Percentiles rank a stretch among this genome's conserved stretches.
phyloP scores from a whole-genome alignment of 2,113 vertebrate genomes.

The Labeo catla region DNA sequence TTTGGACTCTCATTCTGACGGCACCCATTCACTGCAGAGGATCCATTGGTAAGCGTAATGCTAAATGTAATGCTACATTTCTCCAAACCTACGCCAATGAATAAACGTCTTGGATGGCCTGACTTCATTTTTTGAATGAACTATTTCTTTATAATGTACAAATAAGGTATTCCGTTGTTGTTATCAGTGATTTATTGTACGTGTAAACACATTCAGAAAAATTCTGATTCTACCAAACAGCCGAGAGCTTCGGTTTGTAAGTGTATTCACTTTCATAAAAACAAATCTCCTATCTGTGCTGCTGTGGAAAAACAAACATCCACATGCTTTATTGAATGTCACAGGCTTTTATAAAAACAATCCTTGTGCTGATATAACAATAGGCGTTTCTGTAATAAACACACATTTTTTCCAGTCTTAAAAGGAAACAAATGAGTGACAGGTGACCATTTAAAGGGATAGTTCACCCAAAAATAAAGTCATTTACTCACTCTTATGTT shows the following conservation, averaged over 20 bases:
- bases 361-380: not conserved
- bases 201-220: not conserved
- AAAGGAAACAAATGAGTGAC: not conserved
- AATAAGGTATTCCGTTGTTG: not conserved
- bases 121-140: too few species aligned
- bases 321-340: constrained; percentile 8
- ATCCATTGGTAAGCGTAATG: not conserved
- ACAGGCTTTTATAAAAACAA: not conserved
- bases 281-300: constrained; percentile 16
- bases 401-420: not conserved
- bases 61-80: not conserved
- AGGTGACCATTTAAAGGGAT: not conserved
- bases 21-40: not conserved
- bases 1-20: not conserved
- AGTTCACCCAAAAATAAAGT: not conserved
- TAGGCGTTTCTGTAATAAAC: not conserved
- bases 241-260: not conserved
- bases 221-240: too few species aligned
- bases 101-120: too few species aligned
- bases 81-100: too few species aligned
- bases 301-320: constrained; percentile 29
- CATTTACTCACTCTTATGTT: not conserved
- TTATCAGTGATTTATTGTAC: not conserved
- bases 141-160: not conserved
- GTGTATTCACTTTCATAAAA: not conserved